A percentile compares a stretch with the other conserved stretches of the same genome.
Conservation (phyloP, 2,797 vertebrate genomes). For the Halcyon badia region DNA sequence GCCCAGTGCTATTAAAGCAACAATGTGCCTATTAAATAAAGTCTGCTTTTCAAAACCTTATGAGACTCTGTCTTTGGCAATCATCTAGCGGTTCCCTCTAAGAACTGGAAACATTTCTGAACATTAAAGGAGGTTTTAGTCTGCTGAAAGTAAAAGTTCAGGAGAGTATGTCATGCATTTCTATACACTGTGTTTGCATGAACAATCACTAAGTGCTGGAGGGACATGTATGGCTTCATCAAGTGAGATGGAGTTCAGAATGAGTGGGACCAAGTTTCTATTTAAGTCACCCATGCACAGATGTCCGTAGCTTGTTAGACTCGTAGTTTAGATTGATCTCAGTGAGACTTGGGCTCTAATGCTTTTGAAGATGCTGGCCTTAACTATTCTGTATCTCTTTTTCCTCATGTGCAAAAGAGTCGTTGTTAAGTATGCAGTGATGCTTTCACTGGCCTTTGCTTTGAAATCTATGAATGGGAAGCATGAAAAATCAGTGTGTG, state of each 20-base stretch:
- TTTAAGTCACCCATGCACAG: background rate
- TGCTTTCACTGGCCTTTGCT: background rate
- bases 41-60: constrained; percentile 69
- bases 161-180: background rate
- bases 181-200: background rate
- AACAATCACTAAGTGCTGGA: background rate
- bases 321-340: background rate
- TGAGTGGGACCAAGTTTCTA: background rate
- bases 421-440: background rate
- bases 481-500: background rate
- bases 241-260: background rate
- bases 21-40: constrained; percentile 64
- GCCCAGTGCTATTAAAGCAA: constrained; percentile 68
- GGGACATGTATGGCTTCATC: background rate
- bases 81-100: background rate
- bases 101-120: background rate
- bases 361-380: background rate
- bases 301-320: background rate
- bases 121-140: background rate
- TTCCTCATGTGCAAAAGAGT: background rate
- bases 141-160: background rate
- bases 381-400: background rate
- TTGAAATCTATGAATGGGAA: background rate
- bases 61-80: constrained; percentile 19
- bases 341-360: background rate